Conservation (phyloP, 2,113 vertebrate species). For the Brachypodius melanocephalos region DNA sequence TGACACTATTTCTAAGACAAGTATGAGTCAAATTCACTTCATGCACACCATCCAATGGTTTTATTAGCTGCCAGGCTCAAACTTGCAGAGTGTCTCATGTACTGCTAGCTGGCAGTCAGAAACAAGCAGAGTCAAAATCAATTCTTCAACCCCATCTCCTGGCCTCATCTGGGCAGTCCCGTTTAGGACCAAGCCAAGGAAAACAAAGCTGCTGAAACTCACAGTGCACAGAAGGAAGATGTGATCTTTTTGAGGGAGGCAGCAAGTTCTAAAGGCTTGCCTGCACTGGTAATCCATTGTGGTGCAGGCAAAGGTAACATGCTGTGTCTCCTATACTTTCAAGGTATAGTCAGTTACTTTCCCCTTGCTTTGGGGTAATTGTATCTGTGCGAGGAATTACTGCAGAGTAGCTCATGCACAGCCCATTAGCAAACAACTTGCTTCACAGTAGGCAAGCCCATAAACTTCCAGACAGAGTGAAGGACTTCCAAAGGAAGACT, state of each 20-base stretch:
- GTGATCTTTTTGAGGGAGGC: neutral
- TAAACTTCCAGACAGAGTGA: neutral
- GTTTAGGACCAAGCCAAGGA: neutral
- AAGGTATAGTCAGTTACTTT: neutral
- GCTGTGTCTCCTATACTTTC: neutral
- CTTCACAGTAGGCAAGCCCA: neutral
- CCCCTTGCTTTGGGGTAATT: neutral
- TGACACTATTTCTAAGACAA: neutral
- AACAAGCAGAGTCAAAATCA: neutral
- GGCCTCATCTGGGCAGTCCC: neutral
- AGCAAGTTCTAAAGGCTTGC: neutral
- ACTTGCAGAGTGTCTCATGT: neutral
- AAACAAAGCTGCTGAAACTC: neutral
- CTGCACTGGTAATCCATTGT: neutral
- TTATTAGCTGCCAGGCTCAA: neutral
- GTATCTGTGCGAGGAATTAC: neutral
- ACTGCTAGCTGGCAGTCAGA: neutral
- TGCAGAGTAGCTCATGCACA: neutral
- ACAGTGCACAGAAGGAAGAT: neutral
- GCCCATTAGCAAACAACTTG: neutral
- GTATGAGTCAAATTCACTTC: neutral
- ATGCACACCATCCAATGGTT: neutral
- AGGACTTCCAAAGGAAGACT: neutral
- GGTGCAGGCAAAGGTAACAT: neutral
- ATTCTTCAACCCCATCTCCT: constrained; percentile 33